A percentile compares a stretch with the other conserved stretches of the same genome.
These are phyloP conservation scores for Tenthredo amoena DNA, from an alignment of 2,888 invertebrate genomes.

Conservation along the genomic window DNA sequence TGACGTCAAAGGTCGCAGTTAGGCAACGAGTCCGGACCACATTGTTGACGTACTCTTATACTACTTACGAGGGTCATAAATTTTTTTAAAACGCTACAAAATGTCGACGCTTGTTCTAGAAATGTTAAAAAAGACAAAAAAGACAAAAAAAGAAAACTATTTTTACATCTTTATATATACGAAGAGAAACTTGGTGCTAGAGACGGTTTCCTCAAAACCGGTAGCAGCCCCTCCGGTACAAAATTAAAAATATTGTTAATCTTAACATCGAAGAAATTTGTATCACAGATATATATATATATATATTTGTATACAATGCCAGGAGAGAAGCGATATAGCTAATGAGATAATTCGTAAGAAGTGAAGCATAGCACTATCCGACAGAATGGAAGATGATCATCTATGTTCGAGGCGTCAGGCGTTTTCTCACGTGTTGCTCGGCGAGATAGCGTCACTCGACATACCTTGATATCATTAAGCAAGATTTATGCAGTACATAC, in stretches of 20 bases:
- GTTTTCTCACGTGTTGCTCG: conserved; percentile 71
- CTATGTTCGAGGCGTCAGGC: conserved; percentile 68
- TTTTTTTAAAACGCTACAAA: background rate
- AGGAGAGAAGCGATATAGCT: background rate
- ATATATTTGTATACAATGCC: background rate
- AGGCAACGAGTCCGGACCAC: conserved; percentile 40
- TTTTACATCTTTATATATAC: background rate
- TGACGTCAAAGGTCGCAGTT: conserved; percentile 50
- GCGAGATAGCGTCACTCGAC: conserved; percentile 69
- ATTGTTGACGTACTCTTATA: conserved; percentile 31
- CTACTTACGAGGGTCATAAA: conserved; percentile 31
- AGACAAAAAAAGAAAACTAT: background rate
- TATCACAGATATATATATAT: background rate
- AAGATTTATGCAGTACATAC: conserved; percentile 71
- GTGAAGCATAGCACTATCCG: background rate
- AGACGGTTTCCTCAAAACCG: too few relatives aligned
- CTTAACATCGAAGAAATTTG: background rate
- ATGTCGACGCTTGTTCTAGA: background rate
- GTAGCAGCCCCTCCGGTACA: too few relatives aligned
- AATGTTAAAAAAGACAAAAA: background rate
- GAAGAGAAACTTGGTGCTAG: background rate
- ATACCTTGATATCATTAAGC: conserved; percentile 73
- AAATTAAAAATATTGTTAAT: too few relatives aligned
- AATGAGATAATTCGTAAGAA: conserved; percentile 6
- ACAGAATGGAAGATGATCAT: conserved; percentile 49